Evolutionary conservation across 2,113 vertebrate genomes (phyloP).

Genomic region (Silurus glanis): DNA sequence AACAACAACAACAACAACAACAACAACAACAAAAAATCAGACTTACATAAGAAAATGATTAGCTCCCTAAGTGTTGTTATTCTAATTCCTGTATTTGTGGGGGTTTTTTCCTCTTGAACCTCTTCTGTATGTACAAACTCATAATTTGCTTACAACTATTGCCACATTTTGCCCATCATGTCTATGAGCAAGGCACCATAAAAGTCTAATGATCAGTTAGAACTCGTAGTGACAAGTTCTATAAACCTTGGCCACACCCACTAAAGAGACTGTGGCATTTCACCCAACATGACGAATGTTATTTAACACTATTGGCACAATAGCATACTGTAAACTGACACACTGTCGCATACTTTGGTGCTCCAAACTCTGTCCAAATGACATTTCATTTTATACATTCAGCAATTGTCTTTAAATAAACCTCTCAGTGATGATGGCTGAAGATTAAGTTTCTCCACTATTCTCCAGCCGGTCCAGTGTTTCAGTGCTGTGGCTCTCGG

Average conservation of each 20-base stretch:
- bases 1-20: no score
- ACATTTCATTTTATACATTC: constrained; percentile 7
- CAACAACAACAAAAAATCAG: background rate
- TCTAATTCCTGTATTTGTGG: background rate
- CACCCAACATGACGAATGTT: background rate
- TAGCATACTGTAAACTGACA: constrained; percentile 2
- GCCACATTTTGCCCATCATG: background rate
- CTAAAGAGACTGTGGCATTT: background rate
- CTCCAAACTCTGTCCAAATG: background rate
- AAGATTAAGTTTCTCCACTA: constrained; percentile 19
- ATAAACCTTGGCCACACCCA: background rate
- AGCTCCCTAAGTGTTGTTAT: no score
- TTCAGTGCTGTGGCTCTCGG: constrained; percentile 44
- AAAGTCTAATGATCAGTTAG: background rate
- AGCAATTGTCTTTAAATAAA: background rate
- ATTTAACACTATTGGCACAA: background rate
- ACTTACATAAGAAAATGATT: background rate
- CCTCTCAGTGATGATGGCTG: background rate
- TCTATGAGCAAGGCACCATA: background rate
- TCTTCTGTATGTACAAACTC: background rate
- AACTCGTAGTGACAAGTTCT: background rate
- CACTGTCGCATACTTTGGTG: background rate
- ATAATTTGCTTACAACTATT: background rate
- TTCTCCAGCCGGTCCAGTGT: constrained; percentile 54
- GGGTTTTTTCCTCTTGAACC: background rate